phyloP scores from a whole-genome alignment of 1,140 invertebrate species.

The Drosophila baimaii region DNA sequence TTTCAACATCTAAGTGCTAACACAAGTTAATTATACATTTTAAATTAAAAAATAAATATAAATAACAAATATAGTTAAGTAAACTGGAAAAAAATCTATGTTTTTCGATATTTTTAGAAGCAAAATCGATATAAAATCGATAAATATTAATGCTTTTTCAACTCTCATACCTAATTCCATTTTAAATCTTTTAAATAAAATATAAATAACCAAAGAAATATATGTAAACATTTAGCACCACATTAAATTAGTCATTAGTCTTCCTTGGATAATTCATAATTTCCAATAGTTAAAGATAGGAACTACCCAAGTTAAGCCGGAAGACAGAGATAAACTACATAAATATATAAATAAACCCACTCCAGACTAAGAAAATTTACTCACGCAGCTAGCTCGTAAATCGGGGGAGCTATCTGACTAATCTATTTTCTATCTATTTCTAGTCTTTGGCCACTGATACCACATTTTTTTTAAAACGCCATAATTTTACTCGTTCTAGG shows the following conservation, averaged over 20 bases:
- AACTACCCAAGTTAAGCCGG: not conserved
- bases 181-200: not conserved
- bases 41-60: not conserved
- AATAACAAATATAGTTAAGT: not conserved
- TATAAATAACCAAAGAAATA: not conserved
- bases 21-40: not conserved
- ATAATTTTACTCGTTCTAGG: constrained; percentile 32
- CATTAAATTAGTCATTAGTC: not conserved
- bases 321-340: constrained; percentile 22
- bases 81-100: not conserved
- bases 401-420: constrained; percentile 33
- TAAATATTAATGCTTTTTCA: not conserved
- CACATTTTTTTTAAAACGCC: constrained; percentile 1
- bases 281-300: not conserved
- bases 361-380: constrained; percentile 19
- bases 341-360: constrained; percentile 16
- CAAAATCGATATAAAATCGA: not conserved
- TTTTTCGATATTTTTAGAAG: not conserved
- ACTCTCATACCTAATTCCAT: not conserved
- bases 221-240: not conserved
- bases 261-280: constrained; percentile 5
- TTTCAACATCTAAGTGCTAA: not conserved
- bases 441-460: constrained; percentile 21
- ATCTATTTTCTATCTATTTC: constrained; percentile 36
- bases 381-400: constrained; percentile 28